Evolutionary conservation across 2,888 invertebrate genomes (phyloP).

Genomic region (Ecdyonurus torrentis): DNA sequence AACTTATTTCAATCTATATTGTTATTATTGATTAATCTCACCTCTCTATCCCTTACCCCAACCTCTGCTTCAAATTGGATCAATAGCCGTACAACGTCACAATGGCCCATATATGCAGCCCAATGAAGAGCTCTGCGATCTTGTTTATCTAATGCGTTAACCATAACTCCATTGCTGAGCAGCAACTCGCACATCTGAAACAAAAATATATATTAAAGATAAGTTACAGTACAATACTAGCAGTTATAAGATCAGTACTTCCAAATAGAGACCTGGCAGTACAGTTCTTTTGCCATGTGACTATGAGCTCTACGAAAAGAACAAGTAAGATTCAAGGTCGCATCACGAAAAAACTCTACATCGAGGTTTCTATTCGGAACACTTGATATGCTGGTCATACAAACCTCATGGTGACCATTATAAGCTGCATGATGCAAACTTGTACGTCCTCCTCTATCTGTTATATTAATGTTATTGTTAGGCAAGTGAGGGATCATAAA

Average conservation of each 20-base stretch:
- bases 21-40: conserved; percentile 8
- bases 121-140: conserved; percentile 42
- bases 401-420: conserved; percentile 36
- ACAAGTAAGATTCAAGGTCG: too few relatives aligned
- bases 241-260: too few relatives aligned
- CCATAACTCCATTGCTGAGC: conserved; percentile 33
- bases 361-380: too few relatives aligned
- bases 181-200: conserved; percentile 34
- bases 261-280: too few relatives aligned
- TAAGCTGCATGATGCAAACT: conserved; percentile 45
- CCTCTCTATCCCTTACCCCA: conserved; percentile 30
- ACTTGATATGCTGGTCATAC: too few relatives aligned
- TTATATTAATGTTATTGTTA: conserved; percentile 29
- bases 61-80: conserved; percentile 30
- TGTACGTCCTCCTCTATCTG: conserved; percentile 39
- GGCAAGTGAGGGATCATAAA: conserved; percentile 29
- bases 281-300: too few relatives aligned
- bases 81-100: conserved; percentile 27
- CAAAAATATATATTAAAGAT: conserved; percentile 3
- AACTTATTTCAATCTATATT: background rate
- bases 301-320: too few relatives aligned
- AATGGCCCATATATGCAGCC: conserved; percentile 41
- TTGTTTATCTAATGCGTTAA: conserved; percentile 44
- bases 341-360: too few relatives aligned
- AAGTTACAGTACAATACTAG: too few relatives aligned